phyloP scores from a whole-genome alignment of 2,113 vertebrate species.

The Callocephalon fimbriatum region DNA sequence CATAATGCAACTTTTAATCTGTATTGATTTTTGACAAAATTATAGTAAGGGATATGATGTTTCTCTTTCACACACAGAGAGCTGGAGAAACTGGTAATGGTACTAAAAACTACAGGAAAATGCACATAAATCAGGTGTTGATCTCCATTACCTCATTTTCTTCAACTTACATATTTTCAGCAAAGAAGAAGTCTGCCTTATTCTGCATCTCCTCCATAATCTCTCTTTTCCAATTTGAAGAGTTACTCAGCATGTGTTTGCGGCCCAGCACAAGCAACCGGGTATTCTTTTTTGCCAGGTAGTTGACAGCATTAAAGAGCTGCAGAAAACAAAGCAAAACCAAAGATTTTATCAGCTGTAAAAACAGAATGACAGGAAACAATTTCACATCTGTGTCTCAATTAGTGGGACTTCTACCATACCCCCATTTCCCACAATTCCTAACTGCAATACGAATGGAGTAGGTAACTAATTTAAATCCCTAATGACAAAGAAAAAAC shows the following conservation, averaged over 20 bases:
- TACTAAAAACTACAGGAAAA: background rate
- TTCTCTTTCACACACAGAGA: background rate
- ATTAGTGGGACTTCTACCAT: background rate
- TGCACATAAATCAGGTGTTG: background rate
- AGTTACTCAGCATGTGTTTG: slow-evolving; percentile 88
- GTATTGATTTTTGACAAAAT: background rate
- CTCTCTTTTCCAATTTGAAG: slow-evolving; percentile 77
- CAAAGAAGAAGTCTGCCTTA: slow-evolving; percentile 93
- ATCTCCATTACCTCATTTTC: background rate
- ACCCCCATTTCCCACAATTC: background rate
- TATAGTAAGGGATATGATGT: background rate
- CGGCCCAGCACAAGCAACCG: slow-evolving; percentile 91
- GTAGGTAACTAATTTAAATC: background rate
- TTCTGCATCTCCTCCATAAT: slow-evolving; percentile 83
- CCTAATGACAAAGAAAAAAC: background rate
- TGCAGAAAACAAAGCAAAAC: slow-evolving; percentile 73
- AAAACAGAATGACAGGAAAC: background rate
- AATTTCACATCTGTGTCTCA: background rate
- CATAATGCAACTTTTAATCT: background rate
- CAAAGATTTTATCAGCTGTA: background rate
- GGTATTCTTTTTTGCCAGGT: slow-evolving; percentile 77
- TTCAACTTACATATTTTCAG: slow-evolving; percentile 90
- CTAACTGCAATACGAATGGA: background rate
- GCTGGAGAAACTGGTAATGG: background rate
- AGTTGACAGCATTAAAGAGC: slow-evolving; percentile 85